Evolutionary conservation across 2,888 invertebrate species (phyloP), one percentile per base, ranked within the genome.

Genomic region (Tolmerus cingulatus): DNA sequence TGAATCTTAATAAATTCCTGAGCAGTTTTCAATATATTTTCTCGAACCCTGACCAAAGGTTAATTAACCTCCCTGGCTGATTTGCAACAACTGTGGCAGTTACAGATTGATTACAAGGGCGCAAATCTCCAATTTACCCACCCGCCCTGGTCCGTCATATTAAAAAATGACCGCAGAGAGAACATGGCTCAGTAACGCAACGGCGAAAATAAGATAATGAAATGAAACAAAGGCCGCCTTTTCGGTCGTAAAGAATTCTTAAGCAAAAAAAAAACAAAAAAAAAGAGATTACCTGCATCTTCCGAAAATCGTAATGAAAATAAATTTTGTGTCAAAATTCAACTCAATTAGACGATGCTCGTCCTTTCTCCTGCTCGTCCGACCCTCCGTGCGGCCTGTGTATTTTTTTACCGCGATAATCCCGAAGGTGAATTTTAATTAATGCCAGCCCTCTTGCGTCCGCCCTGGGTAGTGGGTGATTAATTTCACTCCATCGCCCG

Each of bases 381-480:
- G 51, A 34, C n/a, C n/a, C 43, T 74, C n/a, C 9, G 12, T 86
- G 55, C 37, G 51, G 16, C 66, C 12, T 12, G 12, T 30, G 77
- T 27, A 87, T 85, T 81, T 88, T 86, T 88, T 30, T 8, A 57
- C 66, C 77, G n/a, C 34, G 37, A 14, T 78, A 88, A 87, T 87
- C 81, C 76, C 86, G 77, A 87, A 88, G 87, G 87, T 88, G 87
- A 87, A 81, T 88, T 88, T 88, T 88, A 88, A 88, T 88, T 88
- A 88, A 88, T 88, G 87, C 86, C 88, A 84, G 88, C 86, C 46
- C 85, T 87, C 87, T 88, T 74, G 84, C 78, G 66, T 88, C 66
- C 66, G 66, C 66, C 19, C 66, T n/a, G 84, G 55, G 74, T 43
- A 23, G 86, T 79, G 43, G 74, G 78, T 88, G 88, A 88, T 88